Evolutionary conservation across 2,888 invertebrate genomes (phyloP), one percentile per base, ranked within the genome.

Genomic region (Alloscopus bannaensis): DNA sequence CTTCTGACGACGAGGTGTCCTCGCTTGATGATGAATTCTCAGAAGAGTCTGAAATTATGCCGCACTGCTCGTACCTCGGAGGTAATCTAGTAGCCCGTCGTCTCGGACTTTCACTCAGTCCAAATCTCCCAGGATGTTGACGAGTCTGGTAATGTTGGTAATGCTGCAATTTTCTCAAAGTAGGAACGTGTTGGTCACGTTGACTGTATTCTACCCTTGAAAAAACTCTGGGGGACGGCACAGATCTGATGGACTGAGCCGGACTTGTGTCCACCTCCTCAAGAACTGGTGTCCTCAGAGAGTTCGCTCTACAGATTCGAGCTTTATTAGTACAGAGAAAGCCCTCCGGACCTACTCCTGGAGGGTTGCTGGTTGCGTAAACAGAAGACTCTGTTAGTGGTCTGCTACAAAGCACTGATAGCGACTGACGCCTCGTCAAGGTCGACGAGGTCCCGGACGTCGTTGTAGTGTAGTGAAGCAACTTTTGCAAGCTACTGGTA

Each of bases 191-290:
- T 24, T 71, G 62, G 24, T 60, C 68, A 31, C 68, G 66, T 47
- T 75, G 66, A 20, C 68, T 60, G 31, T 47, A 75, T 40, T 75
- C 68, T 40, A 75, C 75, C 20, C 75, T 66, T 50, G 75, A 75
- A 45, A 55, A 75, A 60, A 75, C 68, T 60, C 75, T 66, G 1
- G 75, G 75, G 68, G 75, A 75, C 75, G 75, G 75, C n/a, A 75
- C 75, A n/a, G 75, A 75, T 68, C 68, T 59, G 8, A 60, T 60
- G 60, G 75, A 75, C 68, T 75, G 75, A 40, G 73, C 40, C 57
- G 75, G 75, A 68, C 75, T 75, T 60, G 65, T 45, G n/a, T 52
- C 22, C 57, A 47, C 68, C 50, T 75, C 75, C 52, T 75, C 75
- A 13, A 60, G 60, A 47, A 75, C 68, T 50, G 75, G 75, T 36